Conservation (phyloP, 2,888 invertebrate genomes). For the Rhingia campestris region DNA sequence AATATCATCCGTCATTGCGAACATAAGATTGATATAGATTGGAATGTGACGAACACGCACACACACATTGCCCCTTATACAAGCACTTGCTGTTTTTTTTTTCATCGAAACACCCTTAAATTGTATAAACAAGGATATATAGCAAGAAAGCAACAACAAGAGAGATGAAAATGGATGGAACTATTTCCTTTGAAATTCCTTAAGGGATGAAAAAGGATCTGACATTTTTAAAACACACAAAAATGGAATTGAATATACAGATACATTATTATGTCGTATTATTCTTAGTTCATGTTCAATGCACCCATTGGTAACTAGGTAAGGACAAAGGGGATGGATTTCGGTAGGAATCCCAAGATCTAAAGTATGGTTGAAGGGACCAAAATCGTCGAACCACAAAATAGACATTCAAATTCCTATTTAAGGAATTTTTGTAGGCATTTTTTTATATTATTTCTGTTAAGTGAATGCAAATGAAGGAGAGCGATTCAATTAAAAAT, state of each 20-base stretch:
- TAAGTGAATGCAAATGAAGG: slow-evolving; percentile 38
- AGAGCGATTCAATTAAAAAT: slow-evolving; percentile 51
- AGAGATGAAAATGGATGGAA: slow-evolving; percentile 50
- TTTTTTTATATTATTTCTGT: slow-evolving; percentile 13
- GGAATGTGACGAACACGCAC: slow-evolving; percentile 83
- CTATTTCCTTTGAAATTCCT: slow-evolving; percentile 50
- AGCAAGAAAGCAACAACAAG: slow-evolving; percentile 44
- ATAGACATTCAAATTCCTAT: slow-evolving; percentile 46
- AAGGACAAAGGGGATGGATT: slow-evolving; percentile 30
- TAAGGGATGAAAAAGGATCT: slow-evolving; percentile 68
- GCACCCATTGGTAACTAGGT: slow-evolving; percentile 35
- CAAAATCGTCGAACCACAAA: slow-evolving; percentile 57
- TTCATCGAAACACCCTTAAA: slow-evolving; percentile 50
- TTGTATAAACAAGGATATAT: slow-evolving; percentile 61
- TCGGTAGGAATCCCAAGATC: slow-evolving; percentile 34
- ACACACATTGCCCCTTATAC: slow-evolving; percentile 68
- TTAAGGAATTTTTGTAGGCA: slow-evolving; percentile 16
- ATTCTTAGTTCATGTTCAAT: slow-evolving; percentile 31
- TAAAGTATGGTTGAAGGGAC: neutral
- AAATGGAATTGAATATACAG: slow-evolving; percentile 53
- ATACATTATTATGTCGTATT: slow-evolving; percentile 25
- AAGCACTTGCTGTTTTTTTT: slow-evolving; percentile 64
- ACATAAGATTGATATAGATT: slow-evolving; percentile 84
- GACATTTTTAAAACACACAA: slow-evolving; percentile 14
- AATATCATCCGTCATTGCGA: slow-evolving; percentile 83